Evolutionary conservation across 2,888 invertebrate genomes (phyloP).

Genomic region (Pterostichus madidus): DNA sequence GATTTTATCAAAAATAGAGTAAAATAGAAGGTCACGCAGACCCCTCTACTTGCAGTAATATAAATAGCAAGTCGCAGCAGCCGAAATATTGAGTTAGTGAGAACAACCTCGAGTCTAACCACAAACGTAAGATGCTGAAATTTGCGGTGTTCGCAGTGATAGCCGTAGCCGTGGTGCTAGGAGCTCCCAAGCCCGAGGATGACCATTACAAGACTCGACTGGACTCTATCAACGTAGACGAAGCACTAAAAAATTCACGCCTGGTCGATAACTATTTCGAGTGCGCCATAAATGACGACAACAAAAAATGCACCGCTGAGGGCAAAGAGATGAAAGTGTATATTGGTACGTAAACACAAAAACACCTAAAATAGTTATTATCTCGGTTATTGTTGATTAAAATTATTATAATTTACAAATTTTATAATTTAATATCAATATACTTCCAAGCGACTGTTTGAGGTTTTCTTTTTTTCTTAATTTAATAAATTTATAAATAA

Average conservation of each 20-base stretch:
- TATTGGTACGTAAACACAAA: background rate
- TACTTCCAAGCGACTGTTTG: too few species aligned
- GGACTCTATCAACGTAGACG: constrained; percentile 85
- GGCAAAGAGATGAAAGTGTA: constrained; percentile 78
- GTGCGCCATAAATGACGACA: constrained; percentile 79
- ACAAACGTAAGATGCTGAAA: constrained; percentile 67
- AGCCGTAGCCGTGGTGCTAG: constrained; percentile 66
- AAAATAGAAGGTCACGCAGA: constrained; percentile 32
- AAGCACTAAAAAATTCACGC: constrained; percentile 83
- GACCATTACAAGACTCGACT: constrained; percentile 82
- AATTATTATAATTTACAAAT: too few species aligned
- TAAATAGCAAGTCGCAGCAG: constrained; percentile 1
- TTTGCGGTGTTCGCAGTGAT: constrained; percentile 68
- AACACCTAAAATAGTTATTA: too few species aligned
- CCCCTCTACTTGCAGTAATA: constrained; percentile 20
- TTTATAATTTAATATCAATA: too few species aligned
- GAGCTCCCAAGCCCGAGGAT: constrained; percentile 68
- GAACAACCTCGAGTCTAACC: background rate
- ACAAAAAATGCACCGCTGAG: constrained; percentile 84
- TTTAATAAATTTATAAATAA: too few species aligned
- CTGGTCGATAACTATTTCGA: constrained; percentile 77
- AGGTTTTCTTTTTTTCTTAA: too few species aligned
- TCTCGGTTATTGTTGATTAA: too few species aligned
- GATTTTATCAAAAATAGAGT: constrained; percentile 35
- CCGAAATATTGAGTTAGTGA: constrained; percentile 1